Conservation (phyloP, 2,797 vertebrate genomes). For the Pagetopsis macropterus region DNA sequence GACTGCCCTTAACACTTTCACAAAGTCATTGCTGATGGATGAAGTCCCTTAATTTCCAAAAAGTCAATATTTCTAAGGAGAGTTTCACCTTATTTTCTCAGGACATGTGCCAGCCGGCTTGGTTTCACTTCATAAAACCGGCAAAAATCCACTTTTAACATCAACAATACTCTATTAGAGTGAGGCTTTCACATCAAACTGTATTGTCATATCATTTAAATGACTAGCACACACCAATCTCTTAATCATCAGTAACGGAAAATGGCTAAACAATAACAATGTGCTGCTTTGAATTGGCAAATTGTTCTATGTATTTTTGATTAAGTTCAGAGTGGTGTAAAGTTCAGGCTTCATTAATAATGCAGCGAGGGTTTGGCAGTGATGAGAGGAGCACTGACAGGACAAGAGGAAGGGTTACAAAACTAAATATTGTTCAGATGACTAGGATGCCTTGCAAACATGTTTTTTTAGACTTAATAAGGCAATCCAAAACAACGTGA, state of each 20-base stretch:
- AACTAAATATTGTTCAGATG: background rate
- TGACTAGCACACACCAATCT: conserved; percentile 2
- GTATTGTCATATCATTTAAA: background rate
- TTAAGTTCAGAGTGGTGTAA: conserved; percentile 41
- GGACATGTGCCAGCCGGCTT: conserved; percentile 11
- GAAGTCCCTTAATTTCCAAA: conserved; percentile 15
- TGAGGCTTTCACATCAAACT: conserved; percentile 5
- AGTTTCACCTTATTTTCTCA: conserved; percentile 19
- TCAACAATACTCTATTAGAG: background rate
- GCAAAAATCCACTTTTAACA: background rate
- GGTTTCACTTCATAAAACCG: conserved; percentile 20
- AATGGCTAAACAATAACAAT: background rate
- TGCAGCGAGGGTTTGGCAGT: conserved; percentile 67
- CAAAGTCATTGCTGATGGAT: conserved; percentile 7
- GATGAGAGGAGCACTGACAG: conserved; percentile 22
- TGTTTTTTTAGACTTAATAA: background rate
- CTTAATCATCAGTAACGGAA: background rate
- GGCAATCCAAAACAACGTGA: no score
- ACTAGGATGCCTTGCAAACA: background rate
- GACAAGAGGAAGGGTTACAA: conserved; percentile 16
- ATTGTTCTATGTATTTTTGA: background rate
- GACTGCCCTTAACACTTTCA: conserved; percentile 4
- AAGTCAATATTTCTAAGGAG: conserved; percentile 8
- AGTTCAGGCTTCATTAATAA: conserved; percentile 85
- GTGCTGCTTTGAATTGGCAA: conserved; percentile 3